A percentile compares a stretch with the other conserved stretches of the same genome.
phyloP scores from a whole-genome alignment of 2,113 vertebrate genomes.

The Neodontobutis hainanensis region DNA sequence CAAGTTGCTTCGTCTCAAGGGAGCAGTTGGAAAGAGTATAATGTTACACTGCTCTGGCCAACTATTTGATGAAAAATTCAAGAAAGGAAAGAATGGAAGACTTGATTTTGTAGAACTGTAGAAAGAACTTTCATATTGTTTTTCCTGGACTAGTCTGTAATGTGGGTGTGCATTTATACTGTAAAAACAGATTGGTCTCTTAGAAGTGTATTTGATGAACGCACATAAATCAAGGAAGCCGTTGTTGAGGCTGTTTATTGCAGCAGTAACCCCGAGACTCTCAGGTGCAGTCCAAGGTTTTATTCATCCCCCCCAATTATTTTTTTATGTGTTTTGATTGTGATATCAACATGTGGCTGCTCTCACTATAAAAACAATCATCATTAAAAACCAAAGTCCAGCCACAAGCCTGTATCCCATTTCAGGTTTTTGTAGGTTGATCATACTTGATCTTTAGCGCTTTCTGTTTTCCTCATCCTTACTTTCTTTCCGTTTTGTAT shows the following conservation, averaged over 20 bases:
- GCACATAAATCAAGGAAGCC: constrained; percentile 10
- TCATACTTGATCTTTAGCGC: not conserved
- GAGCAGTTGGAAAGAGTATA: constrained; percentile 36
- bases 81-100: constrained; percentile 1
- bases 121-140: not conserved
- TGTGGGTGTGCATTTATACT: not conserved
- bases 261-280: constrained; percentile 5
- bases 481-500: not conserved
- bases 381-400: constrained; percentile 16
- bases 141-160: not conserved
- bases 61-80: constrained; percentile 21
- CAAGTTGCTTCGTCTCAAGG: constrained; percentile 28
- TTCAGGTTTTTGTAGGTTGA: not conserved
- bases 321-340: constrained; percentile 31
- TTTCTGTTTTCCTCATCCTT: not conserved
- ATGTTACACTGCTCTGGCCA: constrained; percentile 9
- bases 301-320: constrained; percentile 35
- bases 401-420: not conserved
- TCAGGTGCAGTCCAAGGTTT: constrained; percentile 12
- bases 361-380: constrained; percentile 27
- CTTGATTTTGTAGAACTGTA: not conserved
- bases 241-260: constrained; percentile 23
- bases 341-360: constrained; percentile 17
- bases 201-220: not conserved
- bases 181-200: constrained; percentile 17